Percentiles rank a stretch among this genome's conserved stretches.
Evolutionary conservation across 30 jellyfish, hydroid and myxozoan species (phyloP).

Genomic region (Phacellophora camtschatica): DNA sequence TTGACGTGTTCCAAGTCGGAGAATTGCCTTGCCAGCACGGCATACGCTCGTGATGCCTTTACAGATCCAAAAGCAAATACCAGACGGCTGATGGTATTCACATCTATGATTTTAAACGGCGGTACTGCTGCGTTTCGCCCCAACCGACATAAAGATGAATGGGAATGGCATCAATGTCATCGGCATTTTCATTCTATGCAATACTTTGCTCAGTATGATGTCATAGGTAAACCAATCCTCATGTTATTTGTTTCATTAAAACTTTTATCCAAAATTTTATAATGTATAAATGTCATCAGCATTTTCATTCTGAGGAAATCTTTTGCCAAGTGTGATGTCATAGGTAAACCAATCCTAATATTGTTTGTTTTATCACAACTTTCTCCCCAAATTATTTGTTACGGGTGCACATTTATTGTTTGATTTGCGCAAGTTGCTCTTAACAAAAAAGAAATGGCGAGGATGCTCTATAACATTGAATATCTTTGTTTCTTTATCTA

Average conservation of each 20-base stretch:
- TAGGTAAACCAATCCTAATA: too few relatives aligned
- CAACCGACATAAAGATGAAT: slow-evolving; percentile 47
- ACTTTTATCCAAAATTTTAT: neutral
- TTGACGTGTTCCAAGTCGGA: slow-evolving; percentile 88
- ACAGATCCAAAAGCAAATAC: slow-evolving; percentile 46
- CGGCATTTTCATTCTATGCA: slow-evolving; percentile 94
- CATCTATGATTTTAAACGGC: slow-evolving; percentile 81
- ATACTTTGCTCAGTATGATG: slow-evolving; percentile 87
- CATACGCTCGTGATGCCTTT: slow-evolving; percentile 46
- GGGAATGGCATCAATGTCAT: slow-evolving; percentile 97
- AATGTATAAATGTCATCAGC: too few relatives aligned
- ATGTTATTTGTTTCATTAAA: neutral
- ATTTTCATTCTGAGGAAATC: too few relatives aligned
- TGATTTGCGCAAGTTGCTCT: too few relatives aligned
- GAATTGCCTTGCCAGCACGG: slow-evolving; percentile 83
- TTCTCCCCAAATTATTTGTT: too few relatives aligned
- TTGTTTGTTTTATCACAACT: too few relatives aligned
- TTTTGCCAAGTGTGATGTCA: too few relatives aligned
- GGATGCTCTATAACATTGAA: too few relatives aligned
- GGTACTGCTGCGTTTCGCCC: slow-evolving; percentile 97
- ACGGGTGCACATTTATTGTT: too few relatives aligned
- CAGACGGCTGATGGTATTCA: slow-evolving; percentile 75
- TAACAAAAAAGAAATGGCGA: too few relatives aligned
- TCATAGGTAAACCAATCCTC: slow-evolving; percentile 64
- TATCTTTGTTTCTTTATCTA: too few relatives aligned